phyloP scores from a whole-genome alignment of 2,888 invertebrate genomes.

The Lumbricus terrestris region DNA sequence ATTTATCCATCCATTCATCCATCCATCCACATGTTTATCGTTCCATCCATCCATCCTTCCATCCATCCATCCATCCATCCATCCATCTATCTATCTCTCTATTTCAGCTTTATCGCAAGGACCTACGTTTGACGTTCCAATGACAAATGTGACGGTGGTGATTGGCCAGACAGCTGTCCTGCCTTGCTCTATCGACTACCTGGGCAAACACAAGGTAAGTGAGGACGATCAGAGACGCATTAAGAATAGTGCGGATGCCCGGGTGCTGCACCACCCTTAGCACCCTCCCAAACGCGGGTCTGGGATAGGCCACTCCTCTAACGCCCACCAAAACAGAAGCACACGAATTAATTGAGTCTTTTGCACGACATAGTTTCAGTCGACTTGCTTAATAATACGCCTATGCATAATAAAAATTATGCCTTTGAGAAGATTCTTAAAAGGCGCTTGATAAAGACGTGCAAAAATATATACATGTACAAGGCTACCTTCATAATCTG shows the following conservation, averaged over 20 bases:
- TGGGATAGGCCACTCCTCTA: background rate
- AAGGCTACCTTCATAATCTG: no score
- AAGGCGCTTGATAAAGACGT: no score
- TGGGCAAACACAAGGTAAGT: conserved; percentile 21
- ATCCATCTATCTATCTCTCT: background rate
- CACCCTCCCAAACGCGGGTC: no score
- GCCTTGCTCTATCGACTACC: conserved; percentile 11
- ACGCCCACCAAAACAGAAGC: background rate
- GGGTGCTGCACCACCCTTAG: no score
- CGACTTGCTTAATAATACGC: background rate
- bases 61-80: background rate
- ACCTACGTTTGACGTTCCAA: conserved; percentile 25
- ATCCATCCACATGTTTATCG: no score
- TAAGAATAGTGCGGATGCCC: no score
- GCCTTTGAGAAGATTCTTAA: no score
- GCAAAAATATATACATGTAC: no score
- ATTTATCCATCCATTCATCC: no score
- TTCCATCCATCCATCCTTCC: background rate
- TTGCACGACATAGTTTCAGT: background rate
- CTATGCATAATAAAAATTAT: no score
- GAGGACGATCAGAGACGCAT: no score
- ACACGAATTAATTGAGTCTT: background rate
- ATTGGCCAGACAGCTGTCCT: conserved; percentile 13
- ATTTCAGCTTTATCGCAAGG: background rate
- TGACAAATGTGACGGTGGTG: conserved; percentile 19